Base-by-base conservation (phyloP, 2,113 vertebrate species). In the Chelonoidis abingdonii region DNA sequence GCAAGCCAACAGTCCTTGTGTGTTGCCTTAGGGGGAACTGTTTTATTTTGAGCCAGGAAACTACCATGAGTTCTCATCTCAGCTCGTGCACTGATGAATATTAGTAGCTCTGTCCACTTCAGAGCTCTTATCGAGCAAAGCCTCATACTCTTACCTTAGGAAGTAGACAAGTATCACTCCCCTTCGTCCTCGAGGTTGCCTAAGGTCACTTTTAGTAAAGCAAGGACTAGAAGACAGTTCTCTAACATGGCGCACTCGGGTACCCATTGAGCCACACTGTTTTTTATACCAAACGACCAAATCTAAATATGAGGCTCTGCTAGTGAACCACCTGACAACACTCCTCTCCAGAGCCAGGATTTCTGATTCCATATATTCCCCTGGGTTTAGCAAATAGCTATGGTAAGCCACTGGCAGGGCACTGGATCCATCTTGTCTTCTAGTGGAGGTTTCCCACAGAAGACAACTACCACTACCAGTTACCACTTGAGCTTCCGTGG, bases 171-270 rank as follows among this genome's bases (percentile, higher is more conserved):
- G n/a, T 72, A 10, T 21, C 65, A 5, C 19, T 2, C 31, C 35
- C 31, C 19, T 3, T n/a, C 16, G 0, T 8, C 65, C 7, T 2
- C 8, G 9, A 38, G 9, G 29, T 72, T 29, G 16, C 35, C 75
- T 57, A 54, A 72, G 41, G 47, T 65, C 69, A 5, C 47, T 91
- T 91, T 38, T 78, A 69, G 86, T 94, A 56, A 38, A 38, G 31
- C 44, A 49, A n/a, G n/a, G 65, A 38, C 21, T 22, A 72, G 35
- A 19, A 72, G 16, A 19, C 65, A 72, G 35, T 24, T 21, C 31
- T 62, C 56, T 44, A 56, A 38, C 3, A 3, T 79, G 87, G 11
- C 27, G 31, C 57, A 12, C 57, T 59, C 57, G 6, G 29, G 65
- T 38, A 35, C n/a, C 29, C 35, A 25, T 35, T 41, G 19, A 44